Conservation (phyloP, 64 coral and sea anemone genomes). For the Montipora sp. region DNA sequence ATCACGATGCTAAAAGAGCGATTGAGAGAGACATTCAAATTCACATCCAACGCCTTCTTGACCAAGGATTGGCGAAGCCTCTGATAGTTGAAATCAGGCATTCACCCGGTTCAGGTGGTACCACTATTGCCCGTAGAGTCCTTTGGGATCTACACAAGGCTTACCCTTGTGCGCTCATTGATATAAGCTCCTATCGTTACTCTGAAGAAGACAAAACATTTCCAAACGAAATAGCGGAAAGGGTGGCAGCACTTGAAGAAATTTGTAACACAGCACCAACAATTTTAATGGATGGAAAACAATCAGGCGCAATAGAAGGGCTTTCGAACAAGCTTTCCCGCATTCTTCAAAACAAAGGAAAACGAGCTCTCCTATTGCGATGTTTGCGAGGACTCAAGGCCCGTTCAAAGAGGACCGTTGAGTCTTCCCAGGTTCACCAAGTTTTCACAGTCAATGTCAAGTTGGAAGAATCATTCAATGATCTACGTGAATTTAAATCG, state of each 20-base stretch:
- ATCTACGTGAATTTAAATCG: slow-evolving; percentile 61
- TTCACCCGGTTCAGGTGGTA: slow-evolving; percentile 80
- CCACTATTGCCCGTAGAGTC: slow-evolving; percentile 84
- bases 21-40: slow-evolving; percentile 49
- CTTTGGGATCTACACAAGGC: slow-evolving; percentile 80
- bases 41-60: slow-evolving; percentile 67
- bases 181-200: neutral
- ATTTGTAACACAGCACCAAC: slow-evolving; percentile 67
- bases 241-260: slow-evolving; percentile 55
- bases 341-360: slow-evolving; percentile 50
- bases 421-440: slow-evolving; percentile 47
- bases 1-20: slow-evolving; percentile 74
- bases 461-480: slow-evolving; percentile 70
- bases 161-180: slow-evolving; percentile 71
- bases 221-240: slow-evolving; percentile 18
- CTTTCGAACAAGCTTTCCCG: slow-evolving; percentile 68
- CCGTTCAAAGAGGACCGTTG: neutral
- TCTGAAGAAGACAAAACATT: slow-evolving; percentile 72
- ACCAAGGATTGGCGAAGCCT: slow-evolving; percentile 48
- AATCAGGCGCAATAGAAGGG: slow-evolving; percentile 48
- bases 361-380: slow-evolving; percentile 61
- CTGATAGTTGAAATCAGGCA: slow-evolving; percentile 78
- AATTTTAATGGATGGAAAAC: slow-evolving; percentile 80
- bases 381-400: slow-evolving; percentile 38
- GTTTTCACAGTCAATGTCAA: slow-evolving; percentile 54